Evolutionary conservation across 2,888 invertebrate species (phyloP).

Genomic region (Tryphoninae sp.): DNA sequence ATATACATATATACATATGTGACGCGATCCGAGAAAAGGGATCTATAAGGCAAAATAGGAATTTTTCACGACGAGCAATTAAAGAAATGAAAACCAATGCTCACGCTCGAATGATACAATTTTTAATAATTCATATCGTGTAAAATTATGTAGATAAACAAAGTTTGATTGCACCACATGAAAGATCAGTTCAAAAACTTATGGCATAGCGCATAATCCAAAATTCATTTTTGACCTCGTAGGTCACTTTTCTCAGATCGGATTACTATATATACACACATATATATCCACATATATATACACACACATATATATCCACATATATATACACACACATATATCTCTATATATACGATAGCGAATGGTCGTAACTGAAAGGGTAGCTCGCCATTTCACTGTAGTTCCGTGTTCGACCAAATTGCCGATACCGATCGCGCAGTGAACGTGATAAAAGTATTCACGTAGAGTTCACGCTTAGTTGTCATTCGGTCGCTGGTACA

Average conservation of each 20-base stretch:
- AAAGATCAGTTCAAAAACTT: too few species aligned
- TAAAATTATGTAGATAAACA: too few species aligned
- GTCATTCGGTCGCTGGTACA: constrained; percentile 19
- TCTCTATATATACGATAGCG: not conserved
- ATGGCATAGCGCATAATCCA: too few species aligned
- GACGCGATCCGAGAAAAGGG: not conserved
- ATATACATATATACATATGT: too few species aligned
- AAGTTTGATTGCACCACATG: too few species aligned
- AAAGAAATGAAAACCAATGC: too few species aligned
- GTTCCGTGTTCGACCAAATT: constrained; percentile 24
- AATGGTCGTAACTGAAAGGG: not conserved
- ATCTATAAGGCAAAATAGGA: too few species aligned
- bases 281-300: not conserved
- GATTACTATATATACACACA: too few species aligned
- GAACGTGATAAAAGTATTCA: constrained; percentile 43
- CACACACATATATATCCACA: not conserved
- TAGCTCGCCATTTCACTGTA: not conserved
- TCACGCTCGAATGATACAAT: too few species aligned
- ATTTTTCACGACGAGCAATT: too few species aligned
- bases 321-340: not conserved
- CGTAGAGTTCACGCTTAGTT: not conserved
- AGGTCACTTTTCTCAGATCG: not conserved
- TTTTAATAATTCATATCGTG: too few species aligned
- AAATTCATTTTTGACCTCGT: not conserved
- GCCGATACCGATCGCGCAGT: constrained; percentile 18